A percentile compares a stretch with the other conserved stretches of the same genome.
These are phyloP conservation scores for Todiramphus chloris DNA, from an alignment of 2,113 vertebrate species.

Conservation along the genomic window DNA sequence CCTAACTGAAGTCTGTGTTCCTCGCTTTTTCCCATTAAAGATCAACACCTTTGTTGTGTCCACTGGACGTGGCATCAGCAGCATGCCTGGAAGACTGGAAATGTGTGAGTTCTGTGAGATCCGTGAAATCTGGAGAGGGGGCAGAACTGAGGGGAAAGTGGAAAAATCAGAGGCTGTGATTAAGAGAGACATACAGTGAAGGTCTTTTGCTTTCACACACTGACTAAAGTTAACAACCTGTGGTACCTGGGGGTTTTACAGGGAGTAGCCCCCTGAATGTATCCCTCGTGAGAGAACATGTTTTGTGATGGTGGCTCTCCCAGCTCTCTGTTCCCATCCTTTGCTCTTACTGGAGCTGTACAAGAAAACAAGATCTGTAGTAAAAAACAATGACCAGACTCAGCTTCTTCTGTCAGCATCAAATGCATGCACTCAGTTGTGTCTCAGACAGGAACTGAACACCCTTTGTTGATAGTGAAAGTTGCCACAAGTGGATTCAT, in stretches of 20 bases:
- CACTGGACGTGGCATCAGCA: background rate
- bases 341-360: background rate
- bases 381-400: background rate
- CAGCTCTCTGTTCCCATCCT: background rate
- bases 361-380: background rate
- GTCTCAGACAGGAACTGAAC: background rate
- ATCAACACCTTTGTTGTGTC: background rate
- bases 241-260: background rate
- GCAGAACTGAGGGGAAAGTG: background rate
- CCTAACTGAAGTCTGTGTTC: background rate
- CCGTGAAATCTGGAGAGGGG: background rate
- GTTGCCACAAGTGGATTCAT: background rate
- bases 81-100: background rate
- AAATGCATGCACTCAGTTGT: background rate
- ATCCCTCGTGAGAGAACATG: background rate
- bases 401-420: background rate
- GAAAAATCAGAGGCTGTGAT: background rate
- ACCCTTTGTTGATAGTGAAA: background rate
- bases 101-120: background rate
- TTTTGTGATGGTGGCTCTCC: background rate
- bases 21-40: background rate
- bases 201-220: background rate
- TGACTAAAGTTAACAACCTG: background rate
- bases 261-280: background rate
- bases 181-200: background rate